Conservation (phyloP, 2,888 invertebrate species). For the Teleogryllus oceanicus region DNA sequence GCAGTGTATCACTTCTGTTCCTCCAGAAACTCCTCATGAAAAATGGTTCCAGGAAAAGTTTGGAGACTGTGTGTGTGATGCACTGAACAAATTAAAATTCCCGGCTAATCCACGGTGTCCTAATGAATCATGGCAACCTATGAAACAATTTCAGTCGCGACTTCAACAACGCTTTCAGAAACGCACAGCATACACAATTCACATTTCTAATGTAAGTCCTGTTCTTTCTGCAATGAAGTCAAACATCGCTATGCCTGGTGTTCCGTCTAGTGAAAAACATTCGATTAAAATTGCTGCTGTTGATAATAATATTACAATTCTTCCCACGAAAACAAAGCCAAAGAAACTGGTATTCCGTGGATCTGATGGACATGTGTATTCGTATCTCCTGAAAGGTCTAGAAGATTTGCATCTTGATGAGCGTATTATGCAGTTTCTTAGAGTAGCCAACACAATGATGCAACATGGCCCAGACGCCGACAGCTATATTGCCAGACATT, state of each 20-base stretch:
- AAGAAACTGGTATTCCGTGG: slow-evolving; percentile 94
- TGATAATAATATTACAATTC: slow-evolving; percentile 79
- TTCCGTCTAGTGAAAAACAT: slow-evolving; percentile 52
- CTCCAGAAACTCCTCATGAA: slow-evolving; percentile 91
- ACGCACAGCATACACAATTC: slow-evolving; percentile 63
- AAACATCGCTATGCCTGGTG: slow-evolving; percentile 92
- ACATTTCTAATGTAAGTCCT: slow-evolving; percentile 82
- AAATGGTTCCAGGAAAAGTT: slow-evolving; percentile 72
- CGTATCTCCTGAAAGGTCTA: slow-evolving; percentile 92
- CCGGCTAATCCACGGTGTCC: slow-evolving; percentile 74
- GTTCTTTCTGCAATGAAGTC: slow-evolving; percentile 76
- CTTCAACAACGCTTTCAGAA: slow-evolving; percentile 77
- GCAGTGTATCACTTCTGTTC: slow-evolving; percentile 71
- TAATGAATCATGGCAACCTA: slow-evolving; percentile 72
- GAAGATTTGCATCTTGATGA: slow-evolving; percentile 98
- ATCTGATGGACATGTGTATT: slow-evolving; percentile 88
- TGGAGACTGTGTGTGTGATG: slow-evolving; percentile 59
- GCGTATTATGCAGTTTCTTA: slow-evolving; percentile 96
- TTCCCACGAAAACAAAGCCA: slow-evolving; percentile 97
- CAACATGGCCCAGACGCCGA: slow-evolving; percentile 59
- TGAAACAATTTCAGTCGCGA: slow-evolving; percentile 74
- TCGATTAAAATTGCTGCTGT: slow-evolving; percentile 74
- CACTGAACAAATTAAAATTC: slow-evolving; percentile 70
- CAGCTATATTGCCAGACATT: slow-evolving; percentile 82
- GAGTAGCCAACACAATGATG: slow-evolving; percentile 93